Conservation (phyloP, 2,888 invertebrate species). For the Acleris emargana region DNA sequence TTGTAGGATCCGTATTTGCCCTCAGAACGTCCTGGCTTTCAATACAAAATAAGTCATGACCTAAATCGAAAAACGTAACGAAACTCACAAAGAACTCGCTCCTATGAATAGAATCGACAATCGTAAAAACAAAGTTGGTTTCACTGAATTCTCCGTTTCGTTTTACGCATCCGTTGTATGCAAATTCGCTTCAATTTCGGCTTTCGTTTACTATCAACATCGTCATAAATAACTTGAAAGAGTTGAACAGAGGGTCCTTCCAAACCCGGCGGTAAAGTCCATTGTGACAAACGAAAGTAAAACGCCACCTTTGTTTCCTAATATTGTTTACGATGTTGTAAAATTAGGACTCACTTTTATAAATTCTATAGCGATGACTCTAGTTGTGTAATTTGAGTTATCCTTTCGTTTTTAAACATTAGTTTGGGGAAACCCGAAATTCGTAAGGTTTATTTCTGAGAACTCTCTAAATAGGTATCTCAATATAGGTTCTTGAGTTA, state of each 20-base stretch:
- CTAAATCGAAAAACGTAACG: conserved; percentile 44
- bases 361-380: conserved; percentile 25
- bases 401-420: conserved; percentile 15
- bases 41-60: conserved; percentile 50
- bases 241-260: conserved; percentile 46
- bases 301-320: conserved; percentile 37
- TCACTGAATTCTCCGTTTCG: conserved; percentile 36
- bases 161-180: conserved; percentile 64
- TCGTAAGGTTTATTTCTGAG: neutral
- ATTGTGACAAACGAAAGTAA: conserved; percentile 47
- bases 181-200: conserved; percentile 65
- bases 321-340: conserved; percentile 36
- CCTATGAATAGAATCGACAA: conserved; percentile 49
- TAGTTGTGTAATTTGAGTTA: conserved; percentile 15
- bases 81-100: conserved; percentile 44
- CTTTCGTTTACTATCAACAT: conserved; percentile 57
- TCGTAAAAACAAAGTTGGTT: conserved; percentile 44
- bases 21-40: conserved; percentile 46
- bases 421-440: conserved; percentile 4
- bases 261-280: conserved; percentile 44
- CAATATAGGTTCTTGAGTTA: no score
- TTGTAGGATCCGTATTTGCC: conserved; percentile 1
- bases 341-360: conserved; percentile 26
- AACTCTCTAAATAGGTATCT: no score
- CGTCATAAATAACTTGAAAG: conserved; percentile 57